Evolutionary conservation across 2,113 vertebrate species (phyloP), one percentile per base, ranked within the genome.

Genomic region (Corapipo altera): DNA sequence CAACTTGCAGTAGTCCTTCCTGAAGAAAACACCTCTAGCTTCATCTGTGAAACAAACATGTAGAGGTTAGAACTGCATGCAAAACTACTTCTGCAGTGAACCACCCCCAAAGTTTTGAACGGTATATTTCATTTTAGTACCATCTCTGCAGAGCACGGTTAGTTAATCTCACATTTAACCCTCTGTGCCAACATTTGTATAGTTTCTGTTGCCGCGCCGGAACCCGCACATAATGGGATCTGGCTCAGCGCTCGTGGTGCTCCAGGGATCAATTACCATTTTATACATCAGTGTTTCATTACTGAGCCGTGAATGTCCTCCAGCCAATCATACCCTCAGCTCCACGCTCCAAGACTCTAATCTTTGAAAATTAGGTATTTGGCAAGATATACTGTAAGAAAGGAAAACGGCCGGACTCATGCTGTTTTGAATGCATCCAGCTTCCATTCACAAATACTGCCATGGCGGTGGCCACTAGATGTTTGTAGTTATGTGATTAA

Each of bases 281-380:
- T 97, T 88, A 97, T 92, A 97, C 91, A 97, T 71, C 89, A 95
- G 91, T 83, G 91, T 97, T 97, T 91, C 70, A 94, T 97, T 97
- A 96, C 94, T 22, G 72, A 95, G 78, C 85, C 12, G 3, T 66
- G 89, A 94, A 95, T 43, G 62, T 93, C 92, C 78, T 59, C 67
- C 7, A 94, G 95, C 97, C 97, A 96, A 97, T 96, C 93, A 93
- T 64, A 97, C 88, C 21, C 91, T 83, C 58, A 87, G 75, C 78
- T 84, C 83, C 6, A 8, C 2, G 24, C 91, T 96, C 95, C 92
- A 90, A n/a, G 92, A 95, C 74, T 57, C 86, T 93, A 89, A 96
- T 97, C 94, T 97, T 78, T 88, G 94, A 94, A 92, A 96, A 97
- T 90, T 77, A 97, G 71, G 59, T 88, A 82, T 72, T 72, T 95